Evolutionary conservation across 2,797 vertebrate species (phyloP).

Genomic region (Xenentodon cancila): DNA sequence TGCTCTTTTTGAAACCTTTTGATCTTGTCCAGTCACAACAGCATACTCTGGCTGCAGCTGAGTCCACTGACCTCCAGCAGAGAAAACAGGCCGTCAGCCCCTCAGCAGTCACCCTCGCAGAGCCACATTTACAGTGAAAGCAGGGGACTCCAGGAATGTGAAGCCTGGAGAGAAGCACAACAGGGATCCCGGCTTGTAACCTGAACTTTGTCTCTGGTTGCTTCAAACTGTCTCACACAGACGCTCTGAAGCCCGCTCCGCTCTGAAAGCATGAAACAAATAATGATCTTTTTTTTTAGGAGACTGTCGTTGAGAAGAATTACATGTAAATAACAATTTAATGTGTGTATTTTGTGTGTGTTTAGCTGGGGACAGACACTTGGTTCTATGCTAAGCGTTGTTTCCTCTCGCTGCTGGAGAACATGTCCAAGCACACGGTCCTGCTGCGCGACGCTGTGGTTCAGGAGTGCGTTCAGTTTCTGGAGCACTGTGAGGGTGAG

Average conservation of each 20-base stretch:
- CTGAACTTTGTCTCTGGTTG: neutral
- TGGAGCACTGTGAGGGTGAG: constrained; percentile 93
- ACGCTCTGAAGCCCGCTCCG: too few relatives aligned
- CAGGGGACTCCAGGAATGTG: constrained; percentile 23
- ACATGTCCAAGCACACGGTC: constrained; percentile 96
- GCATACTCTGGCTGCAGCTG: constrained; percentile 50
- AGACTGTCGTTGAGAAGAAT: neutral
- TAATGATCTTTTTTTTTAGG: too few relatives aligned
- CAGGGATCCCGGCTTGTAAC: neutral
- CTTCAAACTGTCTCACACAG: too few relatives aligned
- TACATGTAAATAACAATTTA: neutral
- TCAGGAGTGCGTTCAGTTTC: constrained; percentile 92
- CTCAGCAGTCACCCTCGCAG: too few relatives aligned
- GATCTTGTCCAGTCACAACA: too few relatives aligned
- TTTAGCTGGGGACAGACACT: constrained; percentile 90
- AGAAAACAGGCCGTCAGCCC: constrained; percentile 43
- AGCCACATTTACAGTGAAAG: neutral
- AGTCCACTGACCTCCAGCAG: constrained; percentile 58
- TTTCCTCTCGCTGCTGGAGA: constrained; percentile 95
- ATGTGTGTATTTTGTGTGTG: constrained; percentile 35
- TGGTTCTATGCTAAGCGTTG: constrained; percentile 98
- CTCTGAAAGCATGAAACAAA: too few relatives aligned
- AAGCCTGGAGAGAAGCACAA: neutral
- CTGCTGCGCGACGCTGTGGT: constrained; percentile 88
- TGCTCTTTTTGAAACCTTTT: neutral